phyloP scores from a whole-genome alignment of 2,113 vertebrate genomes.

The Gyps fulvus region DNA sequence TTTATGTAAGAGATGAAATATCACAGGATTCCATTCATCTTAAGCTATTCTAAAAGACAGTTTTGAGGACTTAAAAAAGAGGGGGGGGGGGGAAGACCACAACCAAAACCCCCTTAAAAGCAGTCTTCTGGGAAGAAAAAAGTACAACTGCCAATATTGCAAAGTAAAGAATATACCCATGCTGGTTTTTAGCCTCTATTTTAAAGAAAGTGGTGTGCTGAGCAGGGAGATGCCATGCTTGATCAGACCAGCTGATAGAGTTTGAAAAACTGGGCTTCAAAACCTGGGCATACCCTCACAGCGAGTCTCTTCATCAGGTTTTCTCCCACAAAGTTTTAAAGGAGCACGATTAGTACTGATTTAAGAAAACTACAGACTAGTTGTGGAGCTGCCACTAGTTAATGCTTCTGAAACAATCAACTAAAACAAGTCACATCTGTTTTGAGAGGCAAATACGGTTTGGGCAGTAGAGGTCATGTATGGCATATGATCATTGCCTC shows the following conservation, averaged over 20 bases:
- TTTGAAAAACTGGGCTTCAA: not conserved
- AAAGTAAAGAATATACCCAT: not conserved
- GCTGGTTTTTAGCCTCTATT: not conserved
- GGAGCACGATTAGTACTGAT: fast-evolving
- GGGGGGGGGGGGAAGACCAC: too few species aligned
- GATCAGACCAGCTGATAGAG: not conserved
- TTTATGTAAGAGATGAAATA: not conserved
- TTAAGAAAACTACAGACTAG: too few species aligned
- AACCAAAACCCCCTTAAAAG: not conserved
- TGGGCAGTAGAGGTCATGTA: too few species aligned
- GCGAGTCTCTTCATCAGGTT: not conserved
- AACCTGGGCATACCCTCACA: not conserved
- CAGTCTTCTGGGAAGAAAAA: not conserved
- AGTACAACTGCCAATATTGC: not conserved
- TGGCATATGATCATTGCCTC: not conserved
- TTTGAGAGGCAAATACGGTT: fast-evolving
- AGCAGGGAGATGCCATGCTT: not conserved
- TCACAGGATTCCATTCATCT: not conserved
- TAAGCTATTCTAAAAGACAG: not conserved
- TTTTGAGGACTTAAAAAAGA: not conserved
- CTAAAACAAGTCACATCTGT: fast-evolving
- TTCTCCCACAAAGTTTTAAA: not conserved
- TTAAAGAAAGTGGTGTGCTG: not conserved
- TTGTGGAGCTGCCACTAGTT: not conserved
- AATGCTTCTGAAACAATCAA: not conserved